Evolutionary conservation across 2,113 vertebrate species (phyloP).

Genomic region (Petrocephalus zakoni): DNA sequence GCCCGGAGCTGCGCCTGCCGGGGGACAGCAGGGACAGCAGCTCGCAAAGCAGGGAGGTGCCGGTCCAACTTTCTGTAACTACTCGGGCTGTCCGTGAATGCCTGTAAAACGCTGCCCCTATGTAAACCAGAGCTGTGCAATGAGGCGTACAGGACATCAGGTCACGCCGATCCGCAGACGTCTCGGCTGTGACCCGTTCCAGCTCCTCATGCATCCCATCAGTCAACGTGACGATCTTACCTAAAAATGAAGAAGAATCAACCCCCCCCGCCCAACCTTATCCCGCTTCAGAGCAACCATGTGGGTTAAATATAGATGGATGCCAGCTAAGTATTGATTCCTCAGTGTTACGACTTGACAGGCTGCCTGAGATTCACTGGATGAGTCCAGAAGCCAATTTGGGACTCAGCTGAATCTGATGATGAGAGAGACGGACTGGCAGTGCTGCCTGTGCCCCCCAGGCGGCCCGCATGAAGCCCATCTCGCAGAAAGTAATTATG

Average conservation of each 20-base stretch:
- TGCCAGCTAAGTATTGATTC: conserved; percentile 17
- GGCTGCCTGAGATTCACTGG: conserved; percentile 8
- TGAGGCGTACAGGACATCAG: background rate
- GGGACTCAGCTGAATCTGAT: conserved; percentile 12
- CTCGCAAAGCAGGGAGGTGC: background rate
- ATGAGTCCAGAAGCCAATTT: conserved; percentile 5
- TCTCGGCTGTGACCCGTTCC: background rate
- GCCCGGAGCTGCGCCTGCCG: background rate
- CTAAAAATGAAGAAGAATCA: conserved; percentile 20
- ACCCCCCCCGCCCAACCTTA: background rate
- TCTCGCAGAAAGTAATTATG: conserved; percentile 16
- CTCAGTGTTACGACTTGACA: conserved; percentile 11
- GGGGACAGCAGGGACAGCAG: background rate
- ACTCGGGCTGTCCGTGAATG: background rate
- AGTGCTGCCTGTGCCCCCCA: background rate
- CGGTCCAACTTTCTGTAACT: background rate
- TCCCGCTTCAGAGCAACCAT: background rate
- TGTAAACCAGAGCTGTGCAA: background rate
- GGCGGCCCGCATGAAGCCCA: background rate
- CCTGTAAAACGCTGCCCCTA: background rate
- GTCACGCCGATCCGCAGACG: background rate
- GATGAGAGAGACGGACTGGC: conserved; percentile 15
- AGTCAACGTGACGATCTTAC: conserved; percentile 10
- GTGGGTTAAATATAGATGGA: conserved; percentile 17
- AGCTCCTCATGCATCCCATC: background rate